Conservation (phyloP, 2,888 invertebrate genomes). For the Pyrgus malvae region DNA sequence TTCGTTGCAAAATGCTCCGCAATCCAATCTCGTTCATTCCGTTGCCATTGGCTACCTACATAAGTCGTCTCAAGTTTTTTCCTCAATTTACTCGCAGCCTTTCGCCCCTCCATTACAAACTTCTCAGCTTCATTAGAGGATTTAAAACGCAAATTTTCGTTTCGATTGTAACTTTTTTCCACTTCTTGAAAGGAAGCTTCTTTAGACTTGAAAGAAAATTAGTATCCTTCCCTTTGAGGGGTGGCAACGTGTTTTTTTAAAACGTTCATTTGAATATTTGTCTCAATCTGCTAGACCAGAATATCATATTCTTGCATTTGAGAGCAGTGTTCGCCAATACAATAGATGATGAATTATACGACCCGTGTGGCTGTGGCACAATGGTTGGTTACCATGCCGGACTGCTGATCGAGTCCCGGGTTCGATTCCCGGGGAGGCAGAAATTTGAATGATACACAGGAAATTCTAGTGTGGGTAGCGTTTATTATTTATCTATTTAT, state of each 20-base stretch:
- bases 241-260: conserved; percentile 66
- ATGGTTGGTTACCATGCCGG: no score
- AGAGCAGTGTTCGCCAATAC: not conserved
- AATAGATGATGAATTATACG: no score
- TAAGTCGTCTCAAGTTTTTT: conserved; percentile 55
- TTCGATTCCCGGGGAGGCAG: no score
- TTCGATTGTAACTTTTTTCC: conserved; percentile 82
- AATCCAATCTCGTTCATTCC: conserved; percentile 18
- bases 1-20: conserved; percentile 11
- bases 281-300: conserved; percentile 65
- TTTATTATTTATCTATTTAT: no score
- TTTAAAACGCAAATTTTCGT: conserved; percentile 82
- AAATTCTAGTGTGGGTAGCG: no score
- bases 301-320: conserved; percentile 40
- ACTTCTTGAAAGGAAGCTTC: conserved; percentile 79
- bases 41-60: conserved; percentile 7
- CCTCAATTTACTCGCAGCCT: conserved; percentile 75
- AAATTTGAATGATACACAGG: no score
- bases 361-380: no score
- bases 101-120: conserved; percentile 79
- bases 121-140: conserved; percentile 82
- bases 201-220: conserved; percentile 79
- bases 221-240: conserved; percentile 76
- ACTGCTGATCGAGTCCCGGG: no score
- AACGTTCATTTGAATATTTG: conserved; percentile 67